Conservation (phyloP, 2,797 vertebrate genomes). For the Chromobotia macracanthus region DNA sequence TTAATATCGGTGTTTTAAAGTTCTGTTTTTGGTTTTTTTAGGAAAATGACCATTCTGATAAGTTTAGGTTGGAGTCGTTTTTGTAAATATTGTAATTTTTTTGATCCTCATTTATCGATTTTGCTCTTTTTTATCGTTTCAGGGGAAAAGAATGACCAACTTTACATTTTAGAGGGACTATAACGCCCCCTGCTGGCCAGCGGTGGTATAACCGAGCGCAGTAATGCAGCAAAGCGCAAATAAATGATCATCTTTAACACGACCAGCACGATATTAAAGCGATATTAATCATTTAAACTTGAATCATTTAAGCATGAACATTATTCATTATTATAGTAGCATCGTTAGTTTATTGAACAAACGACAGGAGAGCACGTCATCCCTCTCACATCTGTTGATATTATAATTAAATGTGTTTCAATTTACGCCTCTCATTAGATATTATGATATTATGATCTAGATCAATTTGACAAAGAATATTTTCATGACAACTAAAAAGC, state of each 20-base stretch:
- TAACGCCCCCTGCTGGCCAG: slow-evolving; percentile 14
- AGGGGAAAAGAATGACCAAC: not conserved
- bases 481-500: no score
- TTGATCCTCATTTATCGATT: not conserved
- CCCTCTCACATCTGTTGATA: not conserved
- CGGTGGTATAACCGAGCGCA: not conserved
- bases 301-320: no score
- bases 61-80: no score
- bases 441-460: no score
- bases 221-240: not conserved
- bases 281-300: no score
- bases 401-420: not conserved
- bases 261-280: not conserved
- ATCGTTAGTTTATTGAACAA: no score
- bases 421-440: not conserved
- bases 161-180: not conserved
- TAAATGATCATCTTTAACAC: not conserved
- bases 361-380: not conserved
- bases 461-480: no score
- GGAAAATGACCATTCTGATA: no score
- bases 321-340: no score
- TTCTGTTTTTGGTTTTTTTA: no score
- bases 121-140: not conserved
- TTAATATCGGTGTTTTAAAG: no score
- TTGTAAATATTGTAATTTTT: no score